A percentile compares a stretch with the other conserved stretches of the same genome.
Conservation (phyloP, 2,888 invertebrate species). For the Catocala sponsa region DNA sequence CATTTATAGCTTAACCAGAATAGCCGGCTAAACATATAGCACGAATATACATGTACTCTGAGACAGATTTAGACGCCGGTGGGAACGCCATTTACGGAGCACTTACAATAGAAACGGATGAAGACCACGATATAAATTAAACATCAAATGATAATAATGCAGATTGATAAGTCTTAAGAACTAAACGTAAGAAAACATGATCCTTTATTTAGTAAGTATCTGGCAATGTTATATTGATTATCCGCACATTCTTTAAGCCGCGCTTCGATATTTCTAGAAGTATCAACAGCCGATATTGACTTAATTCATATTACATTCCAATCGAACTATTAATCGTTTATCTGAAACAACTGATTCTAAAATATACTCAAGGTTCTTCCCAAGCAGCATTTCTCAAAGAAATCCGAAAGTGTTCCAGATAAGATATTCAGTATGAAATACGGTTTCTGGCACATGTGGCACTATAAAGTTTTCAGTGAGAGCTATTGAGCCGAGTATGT, state of each 20-base stretch:
- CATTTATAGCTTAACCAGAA: conserved; percentile 81
- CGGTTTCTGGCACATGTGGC: conserved; percentile 42
- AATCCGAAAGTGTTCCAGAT: conserved; percentile 29
- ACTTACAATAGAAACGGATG: conserved; percentile 45
- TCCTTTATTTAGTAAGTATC: too few species aligned
- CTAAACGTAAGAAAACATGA: too few species aligned
- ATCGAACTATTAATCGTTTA: not conserved
- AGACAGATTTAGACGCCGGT: conserved; percentile 61
- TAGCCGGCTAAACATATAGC: conserved; percentile 73
- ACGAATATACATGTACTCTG: conserved; percentile 57
- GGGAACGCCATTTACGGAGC: conserved; percentile 61
- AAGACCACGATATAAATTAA: conserved; percentile 26
- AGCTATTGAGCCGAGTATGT: conserved; percentile 49
- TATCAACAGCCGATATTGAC: too few species aligned
- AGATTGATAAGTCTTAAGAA: not conserved
- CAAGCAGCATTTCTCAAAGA: conserved; percentile 16
- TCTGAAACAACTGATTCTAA: conserved; percentile 7
- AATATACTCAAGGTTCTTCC: conserved; percentile 8
- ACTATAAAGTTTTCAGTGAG: conserved; percentile 50
- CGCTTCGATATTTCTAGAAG: too few species aligned
- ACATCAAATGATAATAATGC: conserved; percentile 27
- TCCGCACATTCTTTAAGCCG: too few species aligned
- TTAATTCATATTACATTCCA: conserved; percentile 1
- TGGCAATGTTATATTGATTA: too few species aligned
- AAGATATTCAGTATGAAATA: conserved; percentile 39